Conservation (phyloP, 1,140 invertebrate species). For the Episyrphus balteatus region DNA sequence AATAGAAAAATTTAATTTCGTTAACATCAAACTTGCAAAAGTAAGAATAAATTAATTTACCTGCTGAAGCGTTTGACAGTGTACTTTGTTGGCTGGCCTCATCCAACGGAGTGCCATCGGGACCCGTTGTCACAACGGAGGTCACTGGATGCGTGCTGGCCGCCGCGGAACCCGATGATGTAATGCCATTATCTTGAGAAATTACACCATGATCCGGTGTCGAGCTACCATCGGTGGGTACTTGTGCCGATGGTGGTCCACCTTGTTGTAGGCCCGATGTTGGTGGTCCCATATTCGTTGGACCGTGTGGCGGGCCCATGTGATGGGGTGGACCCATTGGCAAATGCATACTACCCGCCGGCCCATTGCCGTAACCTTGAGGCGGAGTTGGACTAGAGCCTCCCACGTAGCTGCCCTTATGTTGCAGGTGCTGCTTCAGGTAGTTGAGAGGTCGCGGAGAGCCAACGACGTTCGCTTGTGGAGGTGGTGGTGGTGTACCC, state of each 20-base stretch:
- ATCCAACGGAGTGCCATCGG: slow-evolving; percentile 74
- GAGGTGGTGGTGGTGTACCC: slow-evolving; percentile 28
- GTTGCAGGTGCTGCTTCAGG: slow-evolving; percentile 57
- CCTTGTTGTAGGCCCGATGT: slow-evolving; percentile 29
- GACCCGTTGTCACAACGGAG: slow-evolving; percentile 75
- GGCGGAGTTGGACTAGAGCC: slow-evolving; percentile 45
- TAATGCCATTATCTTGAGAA: slow-evolving; percentile 35
- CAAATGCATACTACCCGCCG: slow-evolving; percentile 35
- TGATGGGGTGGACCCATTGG: slow-evolving; percentile 46
- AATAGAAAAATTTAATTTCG: neutral
- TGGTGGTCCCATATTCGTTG: slow-evolving; percentile 42
- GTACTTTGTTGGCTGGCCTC: slow-evolving; percentile 87
- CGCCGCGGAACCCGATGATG: slow-evolving; percentile 35
- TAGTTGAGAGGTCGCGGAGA: slow-evolving; percentile 44
- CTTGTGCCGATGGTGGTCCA: slow-evolving; percentile 1
- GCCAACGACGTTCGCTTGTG: slow-evolving; percentile 22
- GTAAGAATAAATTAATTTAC: slow-evolving; percentile 35
- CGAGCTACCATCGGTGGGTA: slow-evolving; percentile 26
- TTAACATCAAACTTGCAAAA: neutral
- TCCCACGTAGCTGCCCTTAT: slow-evolving; percentile 47
- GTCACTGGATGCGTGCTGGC: slow-evolving; percentile 56
- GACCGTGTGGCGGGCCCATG: slow-evolving; percentile 43
- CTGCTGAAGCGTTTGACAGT: slow-evolving; percentile 78
- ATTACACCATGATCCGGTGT: slow-evolving; percentile 21
- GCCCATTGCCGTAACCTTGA: slow-evolving; percentile 42